Percentiles rank a stretch among this genome's conserved stretches.
phyloP scores from a whole-genome alignment of 1,140 invertebrate species.

The Cotesia vestalis region DNA sequence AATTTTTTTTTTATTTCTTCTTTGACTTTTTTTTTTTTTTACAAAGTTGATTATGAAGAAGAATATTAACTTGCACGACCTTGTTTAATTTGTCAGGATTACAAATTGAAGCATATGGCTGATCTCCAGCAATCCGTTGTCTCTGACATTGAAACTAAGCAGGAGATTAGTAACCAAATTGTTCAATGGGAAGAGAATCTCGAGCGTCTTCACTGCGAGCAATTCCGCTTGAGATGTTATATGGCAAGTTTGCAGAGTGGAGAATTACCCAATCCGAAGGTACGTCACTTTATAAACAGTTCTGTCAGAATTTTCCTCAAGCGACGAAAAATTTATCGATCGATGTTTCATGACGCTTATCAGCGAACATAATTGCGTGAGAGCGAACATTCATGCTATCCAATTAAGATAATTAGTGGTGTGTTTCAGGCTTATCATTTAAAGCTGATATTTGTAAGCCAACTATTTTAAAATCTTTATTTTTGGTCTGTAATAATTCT shows the following conservation, averaged over 20 bases:
- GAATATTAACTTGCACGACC: too few relatives aligned
- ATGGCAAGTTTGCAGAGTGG: slow-evolving; percentile 95
- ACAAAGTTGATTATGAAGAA: too few relatives aligned
- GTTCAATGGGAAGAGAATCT: slow-evolving; percentile 96
- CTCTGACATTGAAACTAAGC: slow-evolving; percentile 87
- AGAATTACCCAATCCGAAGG: slow-evolving; percentile 97
- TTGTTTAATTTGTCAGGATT: slow-evolving; percentile 74
- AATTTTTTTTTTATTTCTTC: slow-evolving; percentile 11
- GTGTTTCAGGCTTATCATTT: too few relatives aligned
- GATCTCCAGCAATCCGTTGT: slow-evolving; percentile 95
- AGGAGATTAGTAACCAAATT: slow-evolving; percentile 92
- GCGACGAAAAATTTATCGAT: too few relatives aligned
- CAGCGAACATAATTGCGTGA: too few relatives aligned
- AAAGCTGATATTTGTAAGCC: too few relatives aligned
- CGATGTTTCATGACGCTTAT: too few relatives aligned
- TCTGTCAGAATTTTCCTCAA: not conserved
- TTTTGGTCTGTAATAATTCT: too few relatives aligned
- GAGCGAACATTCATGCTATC: too few relatives aligned
- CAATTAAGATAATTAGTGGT: too few relatives aligned
- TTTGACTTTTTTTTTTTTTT: too few relatives aligned
- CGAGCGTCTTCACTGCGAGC: slow-evolving; percentile 94
- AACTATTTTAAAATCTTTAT: too few relatives aligned
- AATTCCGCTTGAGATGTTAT: slow-evolving; percentile 94
- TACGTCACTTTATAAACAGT: slow-evolving; percentile 59
- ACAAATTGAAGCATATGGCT: slow-evolving; percentile 97